Evolutionary conservation across 2,113 vertebrate species (phyloP).

Genomic region (Campylorhamphus procurvoides): DNA sequence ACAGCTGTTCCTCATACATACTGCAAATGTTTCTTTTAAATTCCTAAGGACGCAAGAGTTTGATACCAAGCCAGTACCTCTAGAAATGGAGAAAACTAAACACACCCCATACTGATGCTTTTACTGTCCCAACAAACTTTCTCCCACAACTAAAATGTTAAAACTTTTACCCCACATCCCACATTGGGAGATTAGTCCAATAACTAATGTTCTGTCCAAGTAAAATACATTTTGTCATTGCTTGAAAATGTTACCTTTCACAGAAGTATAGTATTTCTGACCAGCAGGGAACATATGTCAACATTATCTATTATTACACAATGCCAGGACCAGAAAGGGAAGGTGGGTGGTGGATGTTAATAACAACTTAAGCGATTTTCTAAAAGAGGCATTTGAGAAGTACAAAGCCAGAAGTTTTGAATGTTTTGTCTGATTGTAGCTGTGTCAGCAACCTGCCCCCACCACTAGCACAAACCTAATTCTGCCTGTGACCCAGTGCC

Average conservation of each 20-base stretch:
- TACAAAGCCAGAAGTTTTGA: conserved; percentile 85
- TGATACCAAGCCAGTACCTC: conserved; percentile 80
- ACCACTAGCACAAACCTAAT: conserved; percentile 77
- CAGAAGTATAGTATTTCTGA: conserved; percentile 92
- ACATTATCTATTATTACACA: conserved; percentile 92
- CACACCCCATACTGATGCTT: conserved; percentile 80
- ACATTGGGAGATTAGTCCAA: conserved; percentile 88
- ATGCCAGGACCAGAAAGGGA: conserved; percentile 87
- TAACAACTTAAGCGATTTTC: conserved; percentile 85
- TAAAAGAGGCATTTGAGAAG: conserved; percentile 86
- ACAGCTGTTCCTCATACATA: conserved; percentile 85
- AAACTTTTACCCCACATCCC: conserved; percentile 86
- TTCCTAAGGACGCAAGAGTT: conserved; percentile 77
- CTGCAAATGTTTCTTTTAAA: conserved; percentile 83
- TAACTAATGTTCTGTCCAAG: conserved; percentile 86
- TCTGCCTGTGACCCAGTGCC: conserved; percentile 79
- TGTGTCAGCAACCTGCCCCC: conserved; percentile 87
- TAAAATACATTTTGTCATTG: conserved; percentile 98
- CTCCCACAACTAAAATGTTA: conserved; percentile 82
- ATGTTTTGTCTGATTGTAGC: conserved; percentile 85
- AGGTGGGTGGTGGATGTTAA: conserved; percentile 88
- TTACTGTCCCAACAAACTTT: conserved; percentile 84
- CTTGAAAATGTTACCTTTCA: conserved; percentile 94
- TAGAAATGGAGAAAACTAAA: conserved; percentile 81
- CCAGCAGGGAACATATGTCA: conserved; percentile 93